Conservation (phyloP, 1,140 invertebrate genomes). For the Calephelis virginiensis region DNA sequence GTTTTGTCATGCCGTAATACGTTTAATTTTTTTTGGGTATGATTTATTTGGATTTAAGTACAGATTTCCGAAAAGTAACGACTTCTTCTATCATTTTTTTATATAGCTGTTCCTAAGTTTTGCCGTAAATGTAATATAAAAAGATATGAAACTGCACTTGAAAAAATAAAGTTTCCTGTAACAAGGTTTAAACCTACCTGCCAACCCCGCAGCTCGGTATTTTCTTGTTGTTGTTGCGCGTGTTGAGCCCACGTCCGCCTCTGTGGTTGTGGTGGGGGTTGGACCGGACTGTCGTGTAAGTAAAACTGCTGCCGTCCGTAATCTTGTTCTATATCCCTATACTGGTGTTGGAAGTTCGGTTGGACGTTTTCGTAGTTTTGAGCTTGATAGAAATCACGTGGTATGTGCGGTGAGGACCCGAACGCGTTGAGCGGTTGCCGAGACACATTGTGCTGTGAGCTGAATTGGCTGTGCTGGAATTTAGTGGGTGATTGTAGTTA, state of each 20-base stretch:
- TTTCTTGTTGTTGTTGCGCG: conserved; percentile 73
- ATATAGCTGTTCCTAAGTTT: too few species aligned
- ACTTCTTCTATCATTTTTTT: too few species aligned
- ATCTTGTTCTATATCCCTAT: conserved; percentile 68
- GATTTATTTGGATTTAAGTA: too few species aligned
- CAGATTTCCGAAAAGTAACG: too few species aligned
- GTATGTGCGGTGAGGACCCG: conserved; percentile 81
- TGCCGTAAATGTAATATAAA: too few species aligned
- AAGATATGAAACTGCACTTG: too few species aligned
- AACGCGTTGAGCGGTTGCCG: conserved; percentile 59
- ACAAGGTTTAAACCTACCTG: conserved; percentile 45
- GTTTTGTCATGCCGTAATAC: too few species aligned
- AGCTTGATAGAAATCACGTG: conserved; percentile 59
- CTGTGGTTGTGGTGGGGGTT: conserved; percentile 81
- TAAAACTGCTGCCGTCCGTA: conserved; percentile 82
- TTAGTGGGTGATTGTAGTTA: conserved; percentile 26
- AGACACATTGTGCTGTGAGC: conserved; percentile 80
- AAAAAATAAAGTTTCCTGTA: not conserved
- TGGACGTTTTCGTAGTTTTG: conserved; percentile 31
- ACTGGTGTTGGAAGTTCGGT: conserved; percentile 48
- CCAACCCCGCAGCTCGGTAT: conserved; percentile 69
- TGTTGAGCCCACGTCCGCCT: conserved; percentile 87
- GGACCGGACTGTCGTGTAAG: conserved; percentile 82
- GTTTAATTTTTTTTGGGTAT: too few species aligned
- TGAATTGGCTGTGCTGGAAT: conserved; percentile 79